Evolutionary conservation across 2,797 vertebrate genomes (phyloP).

Genomic region (Siniperca undulata): DNA sequence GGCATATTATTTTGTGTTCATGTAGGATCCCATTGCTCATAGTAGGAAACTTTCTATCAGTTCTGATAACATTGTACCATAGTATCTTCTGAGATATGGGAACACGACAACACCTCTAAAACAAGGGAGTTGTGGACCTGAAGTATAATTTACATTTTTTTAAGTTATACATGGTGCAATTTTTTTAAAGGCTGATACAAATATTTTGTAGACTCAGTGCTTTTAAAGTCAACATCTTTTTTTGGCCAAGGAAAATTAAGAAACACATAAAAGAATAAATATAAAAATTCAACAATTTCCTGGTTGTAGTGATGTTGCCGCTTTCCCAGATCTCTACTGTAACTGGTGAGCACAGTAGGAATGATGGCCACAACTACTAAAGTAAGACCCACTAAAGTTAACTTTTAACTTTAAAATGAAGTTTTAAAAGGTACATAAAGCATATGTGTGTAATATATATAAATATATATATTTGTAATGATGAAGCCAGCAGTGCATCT

Average conservation of each 20-base stretch:
- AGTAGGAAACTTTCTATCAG: neutral
- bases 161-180: neutral
- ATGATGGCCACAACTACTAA: neutral
- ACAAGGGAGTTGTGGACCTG: neutral
- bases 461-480: neutral
- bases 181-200: neutral
- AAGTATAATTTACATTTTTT: neutral
- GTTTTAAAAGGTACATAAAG: neutral
- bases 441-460: neutral
- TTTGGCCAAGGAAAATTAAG: neutral
- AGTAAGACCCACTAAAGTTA: neutral
- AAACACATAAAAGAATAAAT: neutral
- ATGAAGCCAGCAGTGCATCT: neutral
- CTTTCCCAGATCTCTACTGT: neutral
- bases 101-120: neutral
- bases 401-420: neutral
- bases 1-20: neutral
- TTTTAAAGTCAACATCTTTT: neutral
- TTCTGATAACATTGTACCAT: neutral
- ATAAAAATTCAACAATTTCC: neutral
- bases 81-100: neutral
- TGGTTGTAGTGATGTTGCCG: neutral
- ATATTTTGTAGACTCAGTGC: neutral
- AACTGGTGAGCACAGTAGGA: neutral
- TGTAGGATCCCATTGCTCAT: neutral